phyloP scores from a whole-genome alignment of 1,140 invertebrate species.

The Bombus fervidus region DNA sequence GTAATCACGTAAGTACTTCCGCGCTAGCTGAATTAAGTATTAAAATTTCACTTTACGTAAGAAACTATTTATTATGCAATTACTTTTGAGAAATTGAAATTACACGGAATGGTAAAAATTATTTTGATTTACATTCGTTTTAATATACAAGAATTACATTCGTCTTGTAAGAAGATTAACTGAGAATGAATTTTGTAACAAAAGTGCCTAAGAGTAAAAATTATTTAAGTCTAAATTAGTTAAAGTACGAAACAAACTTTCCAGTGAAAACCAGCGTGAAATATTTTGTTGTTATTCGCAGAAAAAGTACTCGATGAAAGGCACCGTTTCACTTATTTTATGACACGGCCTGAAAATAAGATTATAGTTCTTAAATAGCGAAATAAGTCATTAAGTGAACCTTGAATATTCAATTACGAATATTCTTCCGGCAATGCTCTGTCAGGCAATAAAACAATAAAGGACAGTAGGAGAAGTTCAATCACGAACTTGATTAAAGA shows the following conservation, averaged over 20 bases:
- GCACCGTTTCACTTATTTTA: no score
- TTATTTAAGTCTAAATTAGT: no score
- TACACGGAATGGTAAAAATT: background rate
- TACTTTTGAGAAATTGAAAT: background rate
- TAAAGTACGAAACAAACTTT: no score
- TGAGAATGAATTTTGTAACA: no score
- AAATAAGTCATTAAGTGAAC: background rate
- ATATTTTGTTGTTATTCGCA: no score
- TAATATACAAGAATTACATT: background rate
- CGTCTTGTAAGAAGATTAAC: no score
- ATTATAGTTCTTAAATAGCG: background rate
- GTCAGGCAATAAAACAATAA: background rate
- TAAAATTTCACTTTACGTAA: slow-evolving; percentile 28
- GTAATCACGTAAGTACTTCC: background rate
- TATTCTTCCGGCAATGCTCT: background rate
- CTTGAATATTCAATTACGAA: slow-evolving; percentile 7
- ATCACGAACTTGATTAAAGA: slow-evolving; percentile 38
- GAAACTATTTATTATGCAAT: background rate
- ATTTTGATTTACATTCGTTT: background rate
- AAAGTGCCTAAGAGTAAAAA: no score
- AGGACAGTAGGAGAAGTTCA: background rate
- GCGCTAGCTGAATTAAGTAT: background rate
- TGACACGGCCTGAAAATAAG: background rate
- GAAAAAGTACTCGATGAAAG: no score
- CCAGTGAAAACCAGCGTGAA: no score